These are phyloP conservation scores for Scolopax rusticola DNA, from an alignment of 2,797 vertebrate genomes.

Conservation along the genomic window DNA sequence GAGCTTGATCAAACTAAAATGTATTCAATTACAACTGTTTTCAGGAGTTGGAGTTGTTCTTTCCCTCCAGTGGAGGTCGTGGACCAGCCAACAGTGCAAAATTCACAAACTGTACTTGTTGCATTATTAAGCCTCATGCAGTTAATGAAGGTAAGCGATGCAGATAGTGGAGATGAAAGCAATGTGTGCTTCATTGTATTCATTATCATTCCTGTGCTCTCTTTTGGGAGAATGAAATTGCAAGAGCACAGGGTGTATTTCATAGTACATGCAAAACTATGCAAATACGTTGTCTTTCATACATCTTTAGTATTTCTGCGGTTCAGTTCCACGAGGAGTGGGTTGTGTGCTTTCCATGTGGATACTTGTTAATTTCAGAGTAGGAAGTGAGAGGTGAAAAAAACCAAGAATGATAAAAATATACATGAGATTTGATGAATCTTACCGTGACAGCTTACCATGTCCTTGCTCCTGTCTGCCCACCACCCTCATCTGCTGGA, in stretches of 20 bases:
- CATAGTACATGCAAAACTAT: background rate
- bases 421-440: background rate
- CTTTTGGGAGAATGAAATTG: background rate
- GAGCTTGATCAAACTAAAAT: constrained; percentile 5
- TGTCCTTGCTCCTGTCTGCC: background rate
- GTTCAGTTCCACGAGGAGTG: background rate
- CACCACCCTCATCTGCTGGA: background rate
- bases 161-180: background rate
- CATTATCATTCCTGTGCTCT: background rate
- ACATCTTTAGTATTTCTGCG: background rate
- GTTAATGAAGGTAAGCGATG: constrained; percentile 88
- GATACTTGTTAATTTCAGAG: background rate
- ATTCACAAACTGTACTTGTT: constrained; percentile 89
- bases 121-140: constrained; percentile 93
- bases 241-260: background rate
- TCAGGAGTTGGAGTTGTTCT: constrained; percentile 95
- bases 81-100: constrained; percentile 89
- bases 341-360: background rate
- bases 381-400: background rate
- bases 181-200: background rate
- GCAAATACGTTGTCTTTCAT: background rate
- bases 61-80: constrained; percentile 87
- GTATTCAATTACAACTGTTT: constrained; percentile 55
- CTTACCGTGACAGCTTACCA: background rate
- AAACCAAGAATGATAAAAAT: background rate